Conservation (phyloP, 1,140 invertebrate species). For the Vanessa atalanta region DNA sequence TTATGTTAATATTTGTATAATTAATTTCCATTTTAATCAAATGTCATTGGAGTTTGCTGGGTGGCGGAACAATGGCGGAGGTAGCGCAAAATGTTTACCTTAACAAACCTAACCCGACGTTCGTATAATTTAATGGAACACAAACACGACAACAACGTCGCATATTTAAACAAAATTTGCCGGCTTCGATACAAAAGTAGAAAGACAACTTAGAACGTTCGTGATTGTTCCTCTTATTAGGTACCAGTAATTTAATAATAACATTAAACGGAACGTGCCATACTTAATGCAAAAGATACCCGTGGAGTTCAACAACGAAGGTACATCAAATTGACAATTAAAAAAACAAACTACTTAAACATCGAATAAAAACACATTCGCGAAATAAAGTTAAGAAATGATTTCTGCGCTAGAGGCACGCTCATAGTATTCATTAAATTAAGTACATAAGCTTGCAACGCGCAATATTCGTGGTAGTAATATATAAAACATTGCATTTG, state of each 20-base stretch:
- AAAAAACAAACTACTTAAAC: background rate
- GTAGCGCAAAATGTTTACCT: slow-evolving; percentile 60
- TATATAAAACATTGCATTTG: slow-evolving; percentile 18
- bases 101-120: slow-evolving; percentile 55
- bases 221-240: background rate
- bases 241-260: background rate
- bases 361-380: background rate
- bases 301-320: too few species aligned
- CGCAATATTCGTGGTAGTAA: slow-evolving; percentile 9
- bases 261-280: too few species aligned
- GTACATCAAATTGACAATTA: background rate
- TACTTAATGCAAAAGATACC: too few species aligned
- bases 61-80: slow-evolving; percentile 51
- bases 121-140: slow-evolving; percentile 68
- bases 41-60: slow-evolving; percentile 34
- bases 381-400: background rate
- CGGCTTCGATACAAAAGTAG: slow-evolving; percentile 40
- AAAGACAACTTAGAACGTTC: background rate
- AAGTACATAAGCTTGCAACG: slow-evolving; percentile 16
- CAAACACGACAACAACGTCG: slow-evolving; percentile 63
- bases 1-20: background rate
- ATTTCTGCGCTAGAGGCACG: background rate
- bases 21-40: slow-evolving; percentile 43
- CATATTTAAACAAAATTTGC: slow-evolving; percentile 59
- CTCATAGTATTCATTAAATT: slow-evolving; percentile 11